Base-by-base conservation (phyloP, 2,888 invertebrate genomes). In the Pherbina coryleti region DNA sequence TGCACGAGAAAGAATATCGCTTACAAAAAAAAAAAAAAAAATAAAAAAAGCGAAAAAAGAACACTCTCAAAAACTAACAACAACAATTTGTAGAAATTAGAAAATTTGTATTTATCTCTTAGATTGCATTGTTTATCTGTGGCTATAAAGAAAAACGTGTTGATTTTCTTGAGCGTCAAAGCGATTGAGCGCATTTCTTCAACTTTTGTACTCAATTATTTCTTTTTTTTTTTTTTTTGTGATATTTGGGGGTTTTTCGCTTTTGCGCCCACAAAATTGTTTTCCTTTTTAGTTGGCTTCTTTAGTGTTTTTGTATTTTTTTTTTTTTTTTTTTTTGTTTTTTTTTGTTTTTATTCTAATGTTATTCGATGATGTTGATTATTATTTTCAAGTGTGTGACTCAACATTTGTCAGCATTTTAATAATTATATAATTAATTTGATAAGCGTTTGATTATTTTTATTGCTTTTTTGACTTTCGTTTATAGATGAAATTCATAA, bases 71-170 rank as follows among this genome's bases (percentile, higher is more conserved):
- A 44, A 22, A 9, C 44, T 22, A 55, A 60, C 37, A 22, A 67
- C 37, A 49, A 37, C 67, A 67, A 67, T 14, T 22, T 44, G 49
- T 17, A 67, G 14, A 14, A 67, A 25, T 14, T 17, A 60, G 28
- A 60, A 60, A 60, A 22, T 60, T 57, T 17, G 70, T 71, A 71
- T 17, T 53, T 71, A 71, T 51, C 70, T 71, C 70, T 51, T 51
- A 71, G 53, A 25, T 64, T 64, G 51, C 51, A 49, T 62, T 74
- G 69, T 69, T 69, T 69, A 69, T 69, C 69, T 28, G 17, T 49
- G 22, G 25, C 60, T 53, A 31, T 51, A 44, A 60, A 37, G 44
- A 51, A 31, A 57, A 72, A 69, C 51, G 69, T 51, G 69, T 17
- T 34, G 69, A 51, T 22, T 69, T 19, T 69, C 11, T 69, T 11